These are phyloP conservation scores for Orchesellides sinensis DNA, from an alignment of 2,888 invertebrate species.

Conservation along the genomic window DNA sequence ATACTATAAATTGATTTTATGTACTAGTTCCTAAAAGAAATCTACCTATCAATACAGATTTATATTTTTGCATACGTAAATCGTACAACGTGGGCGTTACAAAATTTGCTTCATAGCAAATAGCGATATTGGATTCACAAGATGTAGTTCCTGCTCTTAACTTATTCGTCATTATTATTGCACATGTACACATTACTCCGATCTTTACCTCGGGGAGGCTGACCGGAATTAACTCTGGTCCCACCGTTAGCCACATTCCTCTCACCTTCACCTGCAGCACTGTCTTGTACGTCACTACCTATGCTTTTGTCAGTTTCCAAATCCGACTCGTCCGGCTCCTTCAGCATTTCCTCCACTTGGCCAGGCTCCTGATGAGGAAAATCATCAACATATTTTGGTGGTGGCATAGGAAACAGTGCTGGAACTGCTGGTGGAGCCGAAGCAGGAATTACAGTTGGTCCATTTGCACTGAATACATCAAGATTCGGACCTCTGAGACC, in stretches of 20 bases:
- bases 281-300: slow-evolving; percentile 8
- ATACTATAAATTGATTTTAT: too few relatives aligned
- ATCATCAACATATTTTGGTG: slow-evolving; percentile 72
- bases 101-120: too few relatives aligned
- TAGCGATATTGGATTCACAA: too few relatives aligned
- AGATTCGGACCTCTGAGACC: slow-evolving; percentile 47
- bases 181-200: slow-evolving; percentile 49
- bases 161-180: slow-evolving; percentile 57
- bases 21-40: too few relatives aligned
- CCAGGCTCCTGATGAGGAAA: slow-evolving; percentile 74
- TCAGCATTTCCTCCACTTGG: slow-evolving; percentile 73
- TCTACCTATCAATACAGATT: too few relatives aligned
- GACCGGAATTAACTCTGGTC: slow-evolving; percentile 35
- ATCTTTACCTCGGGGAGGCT: slow-evolving; percentile 39
- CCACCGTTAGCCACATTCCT: slow-evolving; percentile 45
- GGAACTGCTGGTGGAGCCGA: slow-evolving; percentile 66
- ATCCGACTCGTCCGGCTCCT: slow-evolving; percentile 71
- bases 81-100: too few relatives aligned
- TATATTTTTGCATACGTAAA: too few relatives aligned
- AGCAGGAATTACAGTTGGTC: slow-evolving; percentile 46
- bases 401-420: slow-evolving; percentile 68
- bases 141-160: too few relatives aligned
- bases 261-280: slow-evolving; percentile 24
- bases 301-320: slow-evolving; percentile 49
- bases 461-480: slow-evolving; percentile 71